These are phyloP conservation scores for Tetrapedia diversipes DNA, from an alignment of 2,888 invertebrate species.

Conservation along the genomic window DNA sequence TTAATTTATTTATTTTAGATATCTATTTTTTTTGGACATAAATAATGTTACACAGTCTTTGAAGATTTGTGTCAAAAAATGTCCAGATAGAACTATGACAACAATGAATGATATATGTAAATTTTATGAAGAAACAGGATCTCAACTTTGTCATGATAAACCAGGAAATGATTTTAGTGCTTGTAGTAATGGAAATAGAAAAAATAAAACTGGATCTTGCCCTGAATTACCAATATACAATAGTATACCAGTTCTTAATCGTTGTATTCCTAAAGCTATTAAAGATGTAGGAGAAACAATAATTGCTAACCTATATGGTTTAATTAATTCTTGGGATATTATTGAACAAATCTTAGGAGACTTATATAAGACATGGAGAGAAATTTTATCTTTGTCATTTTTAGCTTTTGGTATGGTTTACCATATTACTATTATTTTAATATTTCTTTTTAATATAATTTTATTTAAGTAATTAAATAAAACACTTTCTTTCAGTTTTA, in stretches of 20 bases:
- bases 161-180: constrained; percentile 80
- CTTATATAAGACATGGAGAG: constrained; percentile 93
- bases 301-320: constrained; percentile 89
- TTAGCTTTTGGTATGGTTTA: constrained; percentile 89
- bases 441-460: neutral
- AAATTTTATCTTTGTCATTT: constrained; percentile 91
- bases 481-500: constrained; percentile 85
- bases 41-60: constrained; percentile 89
- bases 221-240: constrained; percentile 91
- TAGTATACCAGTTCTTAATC: constrained; percentile 91
- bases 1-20: constrained; percentile 82
- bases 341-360: constrained; percentile 95
- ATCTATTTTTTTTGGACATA: constrained; percentile 93
- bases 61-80: constrained; percentile 95
- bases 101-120: constrained; percentile 87
- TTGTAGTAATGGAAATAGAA: constrained; percentile 78
- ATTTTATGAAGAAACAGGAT: constrained; percentile 89
- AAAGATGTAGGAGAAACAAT: constrained; percentile 87
- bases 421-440: neutral
- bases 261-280: constrained; percentile 92
- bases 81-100: constrained; percentile 88
- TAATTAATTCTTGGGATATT: constrained; percentile 94
- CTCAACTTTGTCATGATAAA: constrained; percentile 88
- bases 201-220: constrained; percentile 76
- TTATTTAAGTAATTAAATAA: neutral